Conservation (phyloP, 2,113 vertebrate genomes). For the Vanacampus margaritifer region DNA sequence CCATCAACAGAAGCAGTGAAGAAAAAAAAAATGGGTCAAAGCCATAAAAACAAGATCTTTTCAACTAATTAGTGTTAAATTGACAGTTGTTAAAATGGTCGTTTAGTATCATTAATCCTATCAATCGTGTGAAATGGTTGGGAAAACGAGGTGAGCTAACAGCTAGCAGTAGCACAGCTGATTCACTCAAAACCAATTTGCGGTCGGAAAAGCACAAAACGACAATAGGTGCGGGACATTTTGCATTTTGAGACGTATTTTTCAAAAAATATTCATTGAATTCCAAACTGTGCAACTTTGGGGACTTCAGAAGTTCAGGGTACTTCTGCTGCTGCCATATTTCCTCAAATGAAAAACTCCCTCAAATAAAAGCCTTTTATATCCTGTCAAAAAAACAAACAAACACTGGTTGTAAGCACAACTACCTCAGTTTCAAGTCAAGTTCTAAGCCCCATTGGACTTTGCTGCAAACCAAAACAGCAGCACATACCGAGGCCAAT, state of each 20-base stretch:
- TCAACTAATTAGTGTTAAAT: not conserved
- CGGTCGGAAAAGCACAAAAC: not conserved
- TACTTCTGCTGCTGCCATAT: not conserved
- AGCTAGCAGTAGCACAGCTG: not conserved
- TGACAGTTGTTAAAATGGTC: not conserved
- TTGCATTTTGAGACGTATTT: not conserved
- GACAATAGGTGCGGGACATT: not conserved
- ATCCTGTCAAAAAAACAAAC: not conserved
- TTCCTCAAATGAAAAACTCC: too few species aligned
- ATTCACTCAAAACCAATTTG: not conserved
- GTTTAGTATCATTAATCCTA: not conserved
- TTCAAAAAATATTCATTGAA: not conserved
- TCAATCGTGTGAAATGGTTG: not conserved
- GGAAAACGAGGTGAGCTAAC: not conserved
- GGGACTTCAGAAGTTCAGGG: too few species aligned
- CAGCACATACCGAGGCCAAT: not conserved
- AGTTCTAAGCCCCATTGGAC: not conserved
- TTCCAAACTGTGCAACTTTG: not conserved
- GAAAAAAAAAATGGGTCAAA: not conserved
- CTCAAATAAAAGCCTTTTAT: too few species aligned
- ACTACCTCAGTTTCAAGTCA: not conserved
- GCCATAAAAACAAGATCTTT: not conserved
- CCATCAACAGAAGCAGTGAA: conserved; percentile 24
- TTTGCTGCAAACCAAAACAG: not conserved
- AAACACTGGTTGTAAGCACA: not conserved